phyloP scores from a whole-genome alignment of 2,888 invertebrate genomes.

The Cinara cedri region DNA sequence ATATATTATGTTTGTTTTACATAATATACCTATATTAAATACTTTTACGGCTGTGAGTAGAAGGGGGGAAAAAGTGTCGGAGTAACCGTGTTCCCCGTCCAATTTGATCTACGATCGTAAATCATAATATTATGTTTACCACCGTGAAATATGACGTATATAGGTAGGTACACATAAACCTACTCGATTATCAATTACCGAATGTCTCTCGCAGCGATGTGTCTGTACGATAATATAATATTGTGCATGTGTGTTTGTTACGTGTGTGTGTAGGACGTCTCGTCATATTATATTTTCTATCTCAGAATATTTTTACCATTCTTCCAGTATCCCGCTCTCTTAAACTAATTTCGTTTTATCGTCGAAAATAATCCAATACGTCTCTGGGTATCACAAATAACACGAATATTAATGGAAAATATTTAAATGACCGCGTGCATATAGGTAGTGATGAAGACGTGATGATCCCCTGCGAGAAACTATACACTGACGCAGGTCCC shows the following conservation, averaged over 20 bases:
- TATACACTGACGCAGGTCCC: no score
- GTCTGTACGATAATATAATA: neutral
- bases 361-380: conserved; percentile 16
- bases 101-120: conserved; percentile 31
- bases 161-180: neutral
- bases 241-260: neutral
- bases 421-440: conserved; percentile 41
- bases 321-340: neutral
- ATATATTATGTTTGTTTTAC: no score
- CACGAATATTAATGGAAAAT: conserved; percentile 41
- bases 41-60: neutral
- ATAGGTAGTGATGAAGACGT: conserved; percentile 1
- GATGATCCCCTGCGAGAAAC: conserved; percentile 15
- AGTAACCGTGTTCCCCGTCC: neutral
- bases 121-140: conserved; percentile 27
- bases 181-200: conserved; percentile 35
- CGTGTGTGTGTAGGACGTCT: neutral
- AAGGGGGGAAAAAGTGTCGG: neutral
- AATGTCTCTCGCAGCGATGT: no score
- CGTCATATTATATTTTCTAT: neutral
- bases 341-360: conserved; percentile 45
- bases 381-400: conserved; percentile 25
- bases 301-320: no score
- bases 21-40: no score
- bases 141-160: neutral